These are phyloP conservation scores for Lamprologus sp. DNA, from an alignment of 2,113 vertebrate species.

Conservation along the genomic window DNA sequence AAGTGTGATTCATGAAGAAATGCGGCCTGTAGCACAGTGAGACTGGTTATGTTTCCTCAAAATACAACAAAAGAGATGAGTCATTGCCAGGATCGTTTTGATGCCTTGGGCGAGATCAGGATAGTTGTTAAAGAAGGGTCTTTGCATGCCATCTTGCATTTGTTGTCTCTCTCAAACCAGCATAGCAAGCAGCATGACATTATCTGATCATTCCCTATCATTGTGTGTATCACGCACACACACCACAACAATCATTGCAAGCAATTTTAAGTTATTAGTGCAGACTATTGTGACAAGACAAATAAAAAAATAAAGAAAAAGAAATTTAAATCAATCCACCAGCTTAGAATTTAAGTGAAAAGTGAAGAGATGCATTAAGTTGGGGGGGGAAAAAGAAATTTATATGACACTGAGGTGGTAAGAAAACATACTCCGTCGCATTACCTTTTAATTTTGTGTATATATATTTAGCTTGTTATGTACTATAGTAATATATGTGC, in stretches of 20 bases:
- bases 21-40: neutral
- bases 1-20: neutral
- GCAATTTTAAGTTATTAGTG: neutral
- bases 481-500: neutral
- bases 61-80: neutral
- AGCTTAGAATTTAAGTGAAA: neutral
- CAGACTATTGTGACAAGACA: neutral
- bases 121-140: neutral
- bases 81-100: neutral
- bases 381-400: fast-evolving
- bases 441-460: neutral
- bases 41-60: neutral
- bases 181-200: neutral
- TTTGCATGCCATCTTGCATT: neutral
- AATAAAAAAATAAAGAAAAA: neutral
- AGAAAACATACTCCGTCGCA: neutral
- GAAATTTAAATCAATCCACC: neutral
- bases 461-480: neutral
- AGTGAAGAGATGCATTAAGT: neutral
- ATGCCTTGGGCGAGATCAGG: neutral
- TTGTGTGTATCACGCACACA: neutral
- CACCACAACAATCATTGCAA: neutral
- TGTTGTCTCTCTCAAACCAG: neutral
- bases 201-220: neutral
- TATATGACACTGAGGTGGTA: neutral